phyloP scores from a whole-genome alignment of 2,797 vertebrate species.

The Crocodylus rhombifer region DNA sequence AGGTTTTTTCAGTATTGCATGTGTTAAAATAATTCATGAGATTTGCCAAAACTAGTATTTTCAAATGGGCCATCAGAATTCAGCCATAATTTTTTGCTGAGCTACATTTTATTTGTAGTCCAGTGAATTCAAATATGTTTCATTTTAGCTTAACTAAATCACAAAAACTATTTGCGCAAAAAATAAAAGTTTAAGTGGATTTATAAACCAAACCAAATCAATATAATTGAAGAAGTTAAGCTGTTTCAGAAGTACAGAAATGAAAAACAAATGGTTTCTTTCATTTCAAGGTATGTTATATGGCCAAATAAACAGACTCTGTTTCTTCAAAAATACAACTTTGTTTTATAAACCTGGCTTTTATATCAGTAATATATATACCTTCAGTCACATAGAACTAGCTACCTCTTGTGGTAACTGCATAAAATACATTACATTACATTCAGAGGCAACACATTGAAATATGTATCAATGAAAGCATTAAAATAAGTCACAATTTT shows the following conservation, averaged over 20 bases:
- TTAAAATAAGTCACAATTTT: neutral
- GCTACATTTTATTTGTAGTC: fast-evolving
- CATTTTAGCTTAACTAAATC: neutral
- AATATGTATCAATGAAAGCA: neutral
- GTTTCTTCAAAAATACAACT: neutral
- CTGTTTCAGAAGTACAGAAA: neutral
- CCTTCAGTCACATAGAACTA: neutral
- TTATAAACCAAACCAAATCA: neutral
- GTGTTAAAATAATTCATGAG: neutral
- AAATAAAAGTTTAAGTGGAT: neutral
- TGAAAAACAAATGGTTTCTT: neutral
- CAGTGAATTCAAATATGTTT: neutral
- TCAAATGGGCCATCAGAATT: neutral
- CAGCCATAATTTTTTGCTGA: no score
- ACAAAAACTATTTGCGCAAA: neutral
- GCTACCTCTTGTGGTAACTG: neutral
- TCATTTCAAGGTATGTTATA: neutral
- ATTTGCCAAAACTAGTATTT: fast-evolving
- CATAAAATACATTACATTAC: neutral
- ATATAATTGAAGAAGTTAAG: neutral
- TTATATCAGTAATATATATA: neutral
- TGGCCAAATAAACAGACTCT: neutral
- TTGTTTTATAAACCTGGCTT: neutral
- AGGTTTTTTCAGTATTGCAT: fast-evolving
- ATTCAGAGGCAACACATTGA: neutral